Evolutionary conservation across 2,888 invertebrate genomes (phyloP).

Genomic region (Hirudinaria manillensis): DNA sequence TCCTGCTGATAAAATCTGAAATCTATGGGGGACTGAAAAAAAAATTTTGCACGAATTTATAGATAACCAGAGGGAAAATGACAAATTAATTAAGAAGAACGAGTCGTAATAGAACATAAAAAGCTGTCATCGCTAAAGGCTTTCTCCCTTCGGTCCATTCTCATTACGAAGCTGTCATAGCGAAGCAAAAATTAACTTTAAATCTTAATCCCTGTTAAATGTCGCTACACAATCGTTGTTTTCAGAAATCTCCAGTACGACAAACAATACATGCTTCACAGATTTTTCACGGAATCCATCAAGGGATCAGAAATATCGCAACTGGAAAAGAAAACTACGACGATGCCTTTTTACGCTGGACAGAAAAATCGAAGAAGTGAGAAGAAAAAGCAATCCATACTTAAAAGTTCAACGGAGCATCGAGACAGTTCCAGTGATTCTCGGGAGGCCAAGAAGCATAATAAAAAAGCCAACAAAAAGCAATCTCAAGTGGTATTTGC

Average conservation of each 20-base stretch:
- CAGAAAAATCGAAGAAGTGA: background rate
- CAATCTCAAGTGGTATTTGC: too few species aligned
- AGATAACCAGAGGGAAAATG: too few species aligned
- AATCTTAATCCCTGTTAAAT: background rate
- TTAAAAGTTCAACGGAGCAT: constrained; percentile 12
- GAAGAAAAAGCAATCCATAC: background rate
- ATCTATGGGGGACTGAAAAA: background rate
- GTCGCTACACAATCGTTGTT: background rate
- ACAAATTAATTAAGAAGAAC: too few species aligned
- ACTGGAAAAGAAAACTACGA: background rate
- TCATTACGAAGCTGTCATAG: too few species aligned
- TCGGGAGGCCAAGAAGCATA: too few species aligned
- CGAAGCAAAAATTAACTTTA: background rate
- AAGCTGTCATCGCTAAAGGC: too few species aligned
- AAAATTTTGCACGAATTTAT: background rate
- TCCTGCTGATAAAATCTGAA: constrained; percentile 11
- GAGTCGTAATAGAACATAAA: too few species aligned
- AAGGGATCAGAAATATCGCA: background rate
- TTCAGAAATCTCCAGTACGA: constrained; percentile 16
- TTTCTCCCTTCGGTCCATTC: too few species aligned
- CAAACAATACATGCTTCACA: constrained; percentile 27
- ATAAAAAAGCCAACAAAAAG: too few species aligned
- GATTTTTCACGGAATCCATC: constrained; percentile 30
- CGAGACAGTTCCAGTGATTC: background rate
- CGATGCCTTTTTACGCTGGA: too few species aligned